These are phyloP conservation scores for Mythimna vitellina DNA, from an alignment of 2,888 invertebrate genomes.

Conservation along the genomic window DNA sequence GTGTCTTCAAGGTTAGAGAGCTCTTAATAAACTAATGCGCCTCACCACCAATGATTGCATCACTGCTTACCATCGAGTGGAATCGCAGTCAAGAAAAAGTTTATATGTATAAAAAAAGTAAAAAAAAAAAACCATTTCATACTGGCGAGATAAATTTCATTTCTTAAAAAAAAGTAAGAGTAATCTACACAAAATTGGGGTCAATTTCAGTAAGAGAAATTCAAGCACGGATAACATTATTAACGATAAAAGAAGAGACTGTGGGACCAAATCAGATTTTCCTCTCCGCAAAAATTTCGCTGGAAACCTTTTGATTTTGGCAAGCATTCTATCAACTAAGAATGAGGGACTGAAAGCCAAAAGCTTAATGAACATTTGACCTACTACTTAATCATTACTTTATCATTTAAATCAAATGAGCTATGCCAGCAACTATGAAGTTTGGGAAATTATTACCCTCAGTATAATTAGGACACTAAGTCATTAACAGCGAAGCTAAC, in stretches of 20 bases:
- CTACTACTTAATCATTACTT: conserved; percentile 14
- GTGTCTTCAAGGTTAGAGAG: too few species aligned
- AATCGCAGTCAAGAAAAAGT: too few species aligned
- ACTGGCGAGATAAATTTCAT: conserved; percentile 16
- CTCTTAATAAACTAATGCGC: too few species aligned
- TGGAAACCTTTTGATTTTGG: conserved; percentile 34
- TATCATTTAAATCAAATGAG: conserved; percentile 40
- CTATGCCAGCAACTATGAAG: conserved; percentile 20
- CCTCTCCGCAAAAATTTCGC: conserved; percentile 12
- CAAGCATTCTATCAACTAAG: conserved; percentile 15
- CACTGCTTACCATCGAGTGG: too few species aligned
- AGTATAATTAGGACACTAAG: conserved; percentile 45
- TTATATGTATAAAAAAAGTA: too few species aligned
- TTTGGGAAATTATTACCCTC: conserved; percentile 24
- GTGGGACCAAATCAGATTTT: conserved; percentile 46
- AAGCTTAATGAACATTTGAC: conserved; percentile 13
- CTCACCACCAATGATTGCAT: too few species aligned
- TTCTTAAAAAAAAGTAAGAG: conserved; percentile 14
- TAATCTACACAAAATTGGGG: conserved; percentile 45
- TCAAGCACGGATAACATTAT: conserved; percentile 58
- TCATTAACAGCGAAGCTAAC: conserved; percentile 35
- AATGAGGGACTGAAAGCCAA: conserved; percentile 21
- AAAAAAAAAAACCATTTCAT: conserved; percentile 29
- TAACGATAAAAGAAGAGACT: conserved; percentile 48
- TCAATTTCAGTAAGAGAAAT: conserved; percentile 50